Conservation (phyloP, 35 echinoderm and acorn worm genomes). For the Eucidaris tribuloides region DNA sequence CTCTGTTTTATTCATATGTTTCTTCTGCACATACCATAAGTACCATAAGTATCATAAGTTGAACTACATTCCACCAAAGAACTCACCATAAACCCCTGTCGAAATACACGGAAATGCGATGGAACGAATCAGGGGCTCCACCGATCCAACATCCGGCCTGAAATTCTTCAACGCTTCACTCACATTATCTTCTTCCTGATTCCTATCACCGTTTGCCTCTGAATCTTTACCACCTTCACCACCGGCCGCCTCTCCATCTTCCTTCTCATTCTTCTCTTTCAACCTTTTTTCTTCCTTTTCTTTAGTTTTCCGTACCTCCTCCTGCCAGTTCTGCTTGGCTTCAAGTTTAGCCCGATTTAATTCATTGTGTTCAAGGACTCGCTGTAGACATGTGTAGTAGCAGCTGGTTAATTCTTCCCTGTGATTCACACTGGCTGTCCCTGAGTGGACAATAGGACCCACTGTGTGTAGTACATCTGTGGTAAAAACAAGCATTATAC, state of each 20-base stretch:
- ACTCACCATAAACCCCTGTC: constrained; percentile 87
- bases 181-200: background rate
- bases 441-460: constrained; percentile 39
- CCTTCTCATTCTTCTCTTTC: background rate
- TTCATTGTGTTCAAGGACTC: constrained; percentile 63
- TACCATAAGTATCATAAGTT: background rate
- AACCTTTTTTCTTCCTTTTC: background rate
- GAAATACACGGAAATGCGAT: constrained; percentile 90
- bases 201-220: background rate
- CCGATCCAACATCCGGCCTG: background rate
- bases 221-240: background rate
- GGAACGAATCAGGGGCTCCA: constrained; percentile 64
- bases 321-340: background rate
- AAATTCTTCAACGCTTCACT: background rate
- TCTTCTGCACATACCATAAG: background rate
- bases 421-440: background rate
- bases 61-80: background rate
- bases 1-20: background rate
- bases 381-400: constrained; percentile 59
- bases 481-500: background rate
- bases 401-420: constrained; percentile 48
- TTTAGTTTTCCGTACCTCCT: background rate
- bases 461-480: constrained; percentile 89
- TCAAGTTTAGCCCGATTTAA: constrained; percentile 25
- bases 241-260: background rate